phyloP scores from a whole-genome alignment of 2,888 invertebrate genomes.

The Protonemura montana region DNA sequence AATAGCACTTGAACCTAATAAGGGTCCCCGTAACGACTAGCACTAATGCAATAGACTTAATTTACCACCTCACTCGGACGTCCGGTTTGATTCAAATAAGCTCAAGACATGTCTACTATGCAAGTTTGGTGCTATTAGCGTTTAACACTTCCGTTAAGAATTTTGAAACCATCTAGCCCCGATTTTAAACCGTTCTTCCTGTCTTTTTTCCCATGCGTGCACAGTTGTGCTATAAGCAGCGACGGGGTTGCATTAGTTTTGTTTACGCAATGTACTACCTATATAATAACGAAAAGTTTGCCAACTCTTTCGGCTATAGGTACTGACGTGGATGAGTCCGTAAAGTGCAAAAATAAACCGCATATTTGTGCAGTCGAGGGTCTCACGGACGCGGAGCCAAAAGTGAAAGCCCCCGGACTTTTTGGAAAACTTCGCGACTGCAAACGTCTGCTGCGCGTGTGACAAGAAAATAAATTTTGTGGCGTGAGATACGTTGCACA shows the following conservation, averaged over 20 bases:
- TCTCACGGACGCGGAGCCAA: slow-evolving; percentile 7
- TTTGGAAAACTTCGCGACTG: background rate
- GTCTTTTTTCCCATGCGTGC: background rate
- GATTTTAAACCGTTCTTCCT: slow-evolving; percentile 31
- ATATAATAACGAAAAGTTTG: background rate
- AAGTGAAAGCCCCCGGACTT: slow-evolving; percentile 16
- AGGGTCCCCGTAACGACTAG: background rate
- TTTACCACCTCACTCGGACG: slow-evolving; percentile 9
- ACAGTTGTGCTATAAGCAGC: background rate
- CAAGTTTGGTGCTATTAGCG: slow-evolving; percentile 29
- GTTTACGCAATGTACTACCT: slow-evolving; percentile 34
- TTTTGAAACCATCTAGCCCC: background rate
- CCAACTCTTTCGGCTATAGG: slow-evolving; percentile 1
- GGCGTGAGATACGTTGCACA: background rate
- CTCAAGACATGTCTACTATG: slow-evolving; percentile 23
- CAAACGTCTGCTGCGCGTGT: slow-evolving; percentile 8
- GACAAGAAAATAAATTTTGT: slow-evolving; percentile 19
- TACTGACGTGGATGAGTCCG: slow-evolving; percentile 23
- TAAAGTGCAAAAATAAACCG: slow-evolving; percentile 39
- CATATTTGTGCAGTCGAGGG: slow-evolving; percentile 16
- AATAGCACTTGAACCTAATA: slow-evolving; percentile 13
- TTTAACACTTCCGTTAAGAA: slow-evolving; percentile 29
- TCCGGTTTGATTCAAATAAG: slow-evolving; percentile 37
- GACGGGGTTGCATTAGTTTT: slow-evolving; percentile 12
- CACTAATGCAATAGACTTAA: slow-evolving; percentile 24